A percentile compares a stretch with the other conserved stretches of the same genome.
These are phyloP conservation scores for Ptilodon capucinus DNA, from an alignment of 2,888 invertebrate genomes.

Conservation along the genomic window DNA sequence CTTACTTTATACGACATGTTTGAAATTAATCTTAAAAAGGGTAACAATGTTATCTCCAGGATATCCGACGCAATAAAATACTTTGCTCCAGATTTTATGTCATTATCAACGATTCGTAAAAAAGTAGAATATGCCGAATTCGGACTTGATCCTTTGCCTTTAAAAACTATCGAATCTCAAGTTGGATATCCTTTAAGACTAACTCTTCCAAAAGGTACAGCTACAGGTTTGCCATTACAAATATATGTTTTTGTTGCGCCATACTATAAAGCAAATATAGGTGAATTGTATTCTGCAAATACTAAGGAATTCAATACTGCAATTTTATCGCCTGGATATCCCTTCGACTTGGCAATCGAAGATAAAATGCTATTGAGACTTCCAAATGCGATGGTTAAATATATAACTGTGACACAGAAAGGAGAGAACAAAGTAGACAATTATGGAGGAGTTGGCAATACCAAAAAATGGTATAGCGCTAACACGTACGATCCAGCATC, in stretches of 20 bases:
- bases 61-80: slow-evolving; percentile 83
- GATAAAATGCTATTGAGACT: slow-evolving; percentile 64
- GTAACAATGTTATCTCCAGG: slow-evolving; percentile 85
- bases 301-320: slow-evolving; percentile 63
- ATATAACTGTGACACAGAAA: slow-evolving; percentile 61
- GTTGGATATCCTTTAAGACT: slow-evolving; percentile 86
- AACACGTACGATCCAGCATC: slow-evolving; percentile 34
- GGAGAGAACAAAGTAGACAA: slow-evolving; percentile 36
- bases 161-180: slow-evolving; percentile 75
- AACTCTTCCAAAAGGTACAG: slow-evolving; percentile 87
- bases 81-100: slow-evolving; percentile 83
- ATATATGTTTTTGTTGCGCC: slow-evolving; percentile 85
- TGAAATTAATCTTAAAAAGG: slow-evolving; percentile 81
- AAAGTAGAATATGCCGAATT: slow-evolving; percentile 82
- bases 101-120: slow-evolving; percentile 82
- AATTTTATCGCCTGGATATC: slow-evolving; percentile 84
- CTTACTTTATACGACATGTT: slow-evolving; percentile 84
- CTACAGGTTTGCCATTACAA: slow-evolving; percentile 84
- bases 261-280: slow-evolving; percentile 53
- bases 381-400: slow-evolving; percentile 66
- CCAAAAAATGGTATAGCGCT: slow-evolving; percentile 41
- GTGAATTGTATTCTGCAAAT: slow-evolving; percentile 59
- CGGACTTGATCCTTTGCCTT: slow-evolving; percentile 74
- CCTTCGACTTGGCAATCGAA: slow-evolving; percentile 86
- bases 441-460: slow-evolving; percentile 34